phyloP scores from a whole-genome alignment of 2,113 vertebrate genomes.

The Colossoma macropomum region DNA sequence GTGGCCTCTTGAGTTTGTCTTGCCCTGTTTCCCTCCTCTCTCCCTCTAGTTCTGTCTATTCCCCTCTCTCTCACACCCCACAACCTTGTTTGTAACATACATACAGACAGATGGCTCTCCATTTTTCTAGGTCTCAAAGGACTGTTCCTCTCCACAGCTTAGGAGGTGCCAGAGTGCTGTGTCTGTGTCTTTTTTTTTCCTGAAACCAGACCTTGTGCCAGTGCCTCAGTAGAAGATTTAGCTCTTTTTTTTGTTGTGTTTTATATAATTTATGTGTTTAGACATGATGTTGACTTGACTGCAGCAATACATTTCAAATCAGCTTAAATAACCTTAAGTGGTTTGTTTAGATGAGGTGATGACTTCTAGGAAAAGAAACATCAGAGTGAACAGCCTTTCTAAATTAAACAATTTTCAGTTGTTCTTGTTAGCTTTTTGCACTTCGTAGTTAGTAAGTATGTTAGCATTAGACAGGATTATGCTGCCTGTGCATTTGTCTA shows the following conservation, averaged over 20 bases:
- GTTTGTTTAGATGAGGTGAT: too few species aligned
- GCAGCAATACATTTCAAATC: too few species aligned
- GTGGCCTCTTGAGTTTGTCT: neutral
- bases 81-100: neutral
- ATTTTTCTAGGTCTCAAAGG: neutral
- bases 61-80: neutral
- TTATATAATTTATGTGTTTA: too few species aligned
- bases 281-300: too few species aligned
- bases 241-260: too few species aligned
- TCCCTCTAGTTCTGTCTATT: constrained; percentile 51
- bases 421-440: neutral
- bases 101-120: constrained; percentile 34
- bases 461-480: neutral
- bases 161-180: neutral
- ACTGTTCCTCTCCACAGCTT: neutral
- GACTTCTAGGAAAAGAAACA: too few species aligned
- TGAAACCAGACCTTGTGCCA: neutral
- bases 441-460: neutral
- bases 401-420: neutral
- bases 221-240: neutral
- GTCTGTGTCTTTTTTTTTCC: neutral
- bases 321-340: too few species aligned
- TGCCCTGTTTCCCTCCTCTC: constrained; percentile 32
- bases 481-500: neutral
- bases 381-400: neutral